Conservation (phyloP, 2,888 invertebrate species). For the Ophonus ardosiacus region DNA sequence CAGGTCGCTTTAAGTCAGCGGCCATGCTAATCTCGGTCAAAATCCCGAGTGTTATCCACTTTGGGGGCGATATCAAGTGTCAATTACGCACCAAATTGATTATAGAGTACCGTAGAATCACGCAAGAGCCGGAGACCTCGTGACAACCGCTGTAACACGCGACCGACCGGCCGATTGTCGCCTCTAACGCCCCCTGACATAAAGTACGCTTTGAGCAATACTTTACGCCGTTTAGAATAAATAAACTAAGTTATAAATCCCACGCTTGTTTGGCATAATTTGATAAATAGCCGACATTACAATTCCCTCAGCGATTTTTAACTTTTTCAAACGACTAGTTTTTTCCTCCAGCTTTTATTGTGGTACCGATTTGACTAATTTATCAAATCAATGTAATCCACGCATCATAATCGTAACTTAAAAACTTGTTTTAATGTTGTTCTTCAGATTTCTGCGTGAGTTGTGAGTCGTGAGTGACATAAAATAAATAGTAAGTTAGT, state of each 20-base stretch:
- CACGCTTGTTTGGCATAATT: constrained; percentile 52
- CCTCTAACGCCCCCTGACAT: not conserved
- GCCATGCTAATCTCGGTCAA: constrained; percentile 60
- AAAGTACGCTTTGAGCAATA: constrained; percentile 1
- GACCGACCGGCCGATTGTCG: constrained; percentile 19
- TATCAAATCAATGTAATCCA: no score
- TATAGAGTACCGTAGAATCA: constrained; percentile 59
- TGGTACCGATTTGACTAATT: no score
- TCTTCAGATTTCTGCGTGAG: no score
- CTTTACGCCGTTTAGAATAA: constrained; percentile 52
- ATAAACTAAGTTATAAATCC: constrained; percentile 57
- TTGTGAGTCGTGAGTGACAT: no score
- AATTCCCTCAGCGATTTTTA: not conserved
- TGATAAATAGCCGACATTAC: constrained; percentile 30
- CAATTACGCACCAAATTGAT: constrained; percentile 64
- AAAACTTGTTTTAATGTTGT: no score
- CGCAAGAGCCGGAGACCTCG: constrained; percentile 38
- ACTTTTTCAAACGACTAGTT: not conserved
- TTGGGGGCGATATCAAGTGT: constrained; percentile 63
- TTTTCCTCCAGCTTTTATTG: not conserved
- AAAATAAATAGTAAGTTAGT: no score
- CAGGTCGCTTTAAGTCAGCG: constrained; percentile 45
- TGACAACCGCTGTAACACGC: constrained; percentile 31
- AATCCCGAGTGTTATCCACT: constrained; percentile 63
- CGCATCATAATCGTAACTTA: no score